These are phyloP conservation scores for Eumeta japonica DNA, from an alignment of 1,140 invertebrate species.

Conservation along the genomic window DNA sequence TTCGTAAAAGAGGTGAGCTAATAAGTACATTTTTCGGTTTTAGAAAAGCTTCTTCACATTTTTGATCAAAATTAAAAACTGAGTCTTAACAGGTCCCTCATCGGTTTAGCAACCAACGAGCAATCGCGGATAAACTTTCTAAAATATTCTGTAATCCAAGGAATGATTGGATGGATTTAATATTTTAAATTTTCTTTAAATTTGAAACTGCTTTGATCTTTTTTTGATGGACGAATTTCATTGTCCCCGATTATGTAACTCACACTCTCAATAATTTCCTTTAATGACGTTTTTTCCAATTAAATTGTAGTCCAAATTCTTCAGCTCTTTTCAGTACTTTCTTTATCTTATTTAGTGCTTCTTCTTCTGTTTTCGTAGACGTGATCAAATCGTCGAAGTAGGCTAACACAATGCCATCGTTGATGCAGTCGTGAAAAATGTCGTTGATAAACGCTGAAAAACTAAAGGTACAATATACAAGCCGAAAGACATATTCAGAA, in stretches of 20 bases:
- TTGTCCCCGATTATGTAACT: slow-evolving; percentile 11
- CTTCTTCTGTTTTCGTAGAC: slow-evolving; percentile 10
- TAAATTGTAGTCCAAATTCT: slow-evolving; percentile 9
- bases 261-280: slow-evolving; percentile 18
- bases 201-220: slow-evolving; percentile 12
- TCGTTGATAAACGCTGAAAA: no score
- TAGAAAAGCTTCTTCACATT: no score
- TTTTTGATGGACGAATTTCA: slow-evolving; percentile 9
- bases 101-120: slow-evolving; percentile 25
- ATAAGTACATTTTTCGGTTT: no score
- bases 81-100: slow-evolving; percentile 22
- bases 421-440: slow-evolving; percentile 11
- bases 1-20: no score
- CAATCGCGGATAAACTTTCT: no score
- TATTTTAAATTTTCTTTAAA: slow-evolving; percentile 18
- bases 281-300: slow-evolving; percentile 24
- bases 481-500: no score
- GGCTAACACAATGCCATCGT: no score
- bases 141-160: slow-evolving; percentile 22
- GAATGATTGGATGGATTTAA: no score
- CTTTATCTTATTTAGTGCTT: slow-evolving; percentile 14
- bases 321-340: slow-evolving; percentile 14
- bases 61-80: no score
- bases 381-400: slow-evolving; percentile 19
- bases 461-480: no score